Evolutionary conservation across 2,888 invertebrate species (phyloP).

Genomic region (Dilophus febrilis): DNA sequence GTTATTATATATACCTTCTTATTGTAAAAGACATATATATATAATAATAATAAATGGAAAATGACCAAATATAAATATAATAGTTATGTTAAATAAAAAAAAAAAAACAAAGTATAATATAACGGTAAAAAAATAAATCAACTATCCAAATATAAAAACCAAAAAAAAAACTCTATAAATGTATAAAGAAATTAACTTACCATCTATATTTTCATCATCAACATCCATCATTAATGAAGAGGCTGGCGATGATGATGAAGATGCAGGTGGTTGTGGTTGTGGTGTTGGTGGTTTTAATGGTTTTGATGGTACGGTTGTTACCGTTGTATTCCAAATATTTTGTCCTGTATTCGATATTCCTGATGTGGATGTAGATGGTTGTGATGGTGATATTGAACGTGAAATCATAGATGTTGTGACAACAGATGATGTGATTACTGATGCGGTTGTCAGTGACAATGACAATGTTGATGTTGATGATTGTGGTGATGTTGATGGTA

Average conservation of each 20-base stretch:
- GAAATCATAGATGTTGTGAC: slow-evolving; percentile 9
- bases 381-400: not conserved
- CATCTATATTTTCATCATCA: too few species aligned
- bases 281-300: too few species aligned
- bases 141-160: too few species aligned
- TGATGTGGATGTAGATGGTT: not conserved
- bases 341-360: slow-evolving; percentile 7
- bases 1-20: too few species aligned
- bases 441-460: slow-evolving; percentile 11
- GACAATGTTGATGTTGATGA: slow-evolving; percentile 30
- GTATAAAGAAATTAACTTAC: too few species aligned
- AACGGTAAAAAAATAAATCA: too few species aligned
- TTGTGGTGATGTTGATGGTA: slow-evolving; percentile 25
- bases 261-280: slow-evolving; percentile 9
- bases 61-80: too few species aligned
- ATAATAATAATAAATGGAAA: too few species aligned
- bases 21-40: too few species aligned
- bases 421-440: slow-evolving; percentile 18
- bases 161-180: too few species aligned
- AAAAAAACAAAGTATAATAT: too few species aligned
- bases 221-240: slow-evolving; percentile 3
- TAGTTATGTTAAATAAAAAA: too few species aligned
- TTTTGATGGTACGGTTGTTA: slow-evolving; percentile 1
- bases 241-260: slow-evolving; percentile 6
- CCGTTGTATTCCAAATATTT: slow-evolving; percentile 15